phyloP scores from a whole-genome alignment of 2,888 invertebrate species.

The Alloplasta piceator region DNA sequence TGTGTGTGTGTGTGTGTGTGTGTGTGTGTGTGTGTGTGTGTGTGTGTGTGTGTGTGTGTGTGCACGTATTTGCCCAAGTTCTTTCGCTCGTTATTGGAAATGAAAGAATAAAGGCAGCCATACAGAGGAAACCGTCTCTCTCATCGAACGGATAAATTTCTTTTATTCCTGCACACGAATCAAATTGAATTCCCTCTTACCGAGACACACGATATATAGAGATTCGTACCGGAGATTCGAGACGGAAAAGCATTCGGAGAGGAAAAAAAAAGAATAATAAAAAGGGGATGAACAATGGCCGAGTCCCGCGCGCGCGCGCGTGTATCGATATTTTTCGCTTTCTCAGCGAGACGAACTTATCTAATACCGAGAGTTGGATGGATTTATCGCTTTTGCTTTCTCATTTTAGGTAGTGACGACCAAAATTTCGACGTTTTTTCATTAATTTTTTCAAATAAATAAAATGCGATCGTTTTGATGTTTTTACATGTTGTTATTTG shows the following conservation, averaged over 20 bases:
- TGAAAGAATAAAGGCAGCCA: conserved; percentile 51
- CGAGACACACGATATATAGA: conserved; percentile 17
- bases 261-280: too few relatives aligned
- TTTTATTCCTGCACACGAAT: conserved; percentile 9
- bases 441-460: too few relatives aligned
- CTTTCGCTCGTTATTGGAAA: conserved; percentile 59
- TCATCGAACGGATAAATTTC: background rate
- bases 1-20: background rate
- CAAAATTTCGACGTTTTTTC: too few relatives aligned
- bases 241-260: conserved; percentile 9
- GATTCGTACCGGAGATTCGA: conserved; percentile 35
- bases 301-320: background rate
- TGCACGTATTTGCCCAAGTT: background rate
- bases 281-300: conserved; percentile 33
- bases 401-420: too few relatives aligned
- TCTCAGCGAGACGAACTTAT: conserved; percentile 27
- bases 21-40: too few relatives aligned
- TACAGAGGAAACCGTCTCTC: background rate
- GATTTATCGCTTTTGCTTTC: too few relatives aligned
- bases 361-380: conserved; percentile 2
- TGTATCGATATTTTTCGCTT: conserved; percentile 33
- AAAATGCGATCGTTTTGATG: too few relatives aligned
- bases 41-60: too few relatives aligned
- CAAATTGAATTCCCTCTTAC: conserved; percentile 37
- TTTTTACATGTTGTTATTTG: too few relatives aligned